phyloP scores from a whole-genome alignment of 1,140 invertebrate genomes.

The Ceratina calcarata region DNA sequence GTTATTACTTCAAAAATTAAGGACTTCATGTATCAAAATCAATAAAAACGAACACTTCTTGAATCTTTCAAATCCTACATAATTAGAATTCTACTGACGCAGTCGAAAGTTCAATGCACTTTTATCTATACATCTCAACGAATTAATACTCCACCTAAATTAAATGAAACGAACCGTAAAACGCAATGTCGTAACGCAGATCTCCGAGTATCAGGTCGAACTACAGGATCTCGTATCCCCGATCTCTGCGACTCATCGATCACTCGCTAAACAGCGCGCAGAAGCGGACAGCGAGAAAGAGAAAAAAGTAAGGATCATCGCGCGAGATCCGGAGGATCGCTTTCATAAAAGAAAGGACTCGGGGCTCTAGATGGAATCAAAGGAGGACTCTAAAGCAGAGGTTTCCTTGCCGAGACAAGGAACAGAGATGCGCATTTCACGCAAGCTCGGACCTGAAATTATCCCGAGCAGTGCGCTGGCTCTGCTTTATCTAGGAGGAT shows the following conservation, averaged over 20 bases:
- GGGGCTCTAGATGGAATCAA: not conserved
- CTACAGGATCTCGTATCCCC: not conserved
- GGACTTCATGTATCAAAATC: no score
- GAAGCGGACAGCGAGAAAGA: not conserved
- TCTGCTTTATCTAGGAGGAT: conserved; percentile 59
- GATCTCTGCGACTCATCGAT: not conserved
- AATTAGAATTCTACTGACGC: no score
- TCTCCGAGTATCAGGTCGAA: not conserved
- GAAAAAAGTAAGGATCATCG: not conserved
- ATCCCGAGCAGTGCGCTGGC: conserved; percentile 37
- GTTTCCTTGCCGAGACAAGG: not conserved
- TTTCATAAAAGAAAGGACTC: conserved; percentile 9
- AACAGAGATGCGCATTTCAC: conserved; percentile 13
- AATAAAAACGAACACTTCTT: no score
- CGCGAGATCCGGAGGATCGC: not conserved
- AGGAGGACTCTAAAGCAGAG: not conserved
- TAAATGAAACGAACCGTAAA: no score
- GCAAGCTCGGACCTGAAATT: conserved; percentile 41
- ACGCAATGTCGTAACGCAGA: no score
- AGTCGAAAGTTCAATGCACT: no score
- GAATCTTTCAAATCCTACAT: no score
- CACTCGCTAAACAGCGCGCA: not conserved
- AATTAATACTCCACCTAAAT: no score
- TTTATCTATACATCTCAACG: no score
- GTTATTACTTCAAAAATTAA: no score